Evolutionary conservation across 1,140 invertebrate species (phyloP).

Genomic region (Drosophila busckii): DNA sequence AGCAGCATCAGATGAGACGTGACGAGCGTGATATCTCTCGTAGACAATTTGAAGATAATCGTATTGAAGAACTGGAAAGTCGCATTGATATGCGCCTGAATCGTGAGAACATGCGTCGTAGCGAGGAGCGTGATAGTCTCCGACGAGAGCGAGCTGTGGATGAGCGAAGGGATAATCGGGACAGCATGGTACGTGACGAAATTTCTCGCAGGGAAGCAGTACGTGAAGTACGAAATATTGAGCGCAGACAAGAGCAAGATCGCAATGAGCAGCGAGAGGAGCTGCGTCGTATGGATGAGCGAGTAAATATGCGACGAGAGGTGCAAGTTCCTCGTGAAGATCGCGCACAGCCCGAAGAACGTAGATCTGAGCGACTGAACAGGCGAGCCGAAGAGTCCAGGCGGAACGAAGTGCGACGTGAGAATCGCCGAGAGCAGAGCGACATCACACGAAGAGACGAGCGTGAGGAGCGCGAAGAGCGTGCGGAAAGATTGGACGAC

Average conservation of each 20-base stretch:
- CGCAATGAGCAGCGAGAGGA: not conserved
- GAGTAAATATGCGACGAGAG: not conserved
- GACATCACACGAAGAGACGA: not conserved
- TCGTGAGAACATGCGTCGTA: not conserved
- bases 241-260: not conserved
- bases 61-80: not conserved
- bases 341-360: not conserved
- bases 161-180: not conserved
- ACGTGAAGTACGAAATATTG: constrained; percentile 1
- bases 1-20: not conserved
- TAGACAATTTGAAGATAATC: not conserved
- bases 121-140: not conserved
- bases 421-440: not conserved
- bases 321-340: not conserved
- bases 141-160: not conserved
- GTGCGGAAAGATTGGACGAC: not conserved
- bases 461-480: not conserved
- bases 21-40: not conserved
- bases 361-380: not conserved
- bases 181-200: not conserved
- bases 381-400: not conserved
- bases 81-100: not conserved
- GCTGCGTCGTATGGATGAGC: not conserved
- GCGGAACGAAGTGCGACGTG: not conserved
- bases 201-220: not conserved